Conservation (phyloP, 2,113 vertebrate genomes). For the Fregetta grallaria region DNA sequence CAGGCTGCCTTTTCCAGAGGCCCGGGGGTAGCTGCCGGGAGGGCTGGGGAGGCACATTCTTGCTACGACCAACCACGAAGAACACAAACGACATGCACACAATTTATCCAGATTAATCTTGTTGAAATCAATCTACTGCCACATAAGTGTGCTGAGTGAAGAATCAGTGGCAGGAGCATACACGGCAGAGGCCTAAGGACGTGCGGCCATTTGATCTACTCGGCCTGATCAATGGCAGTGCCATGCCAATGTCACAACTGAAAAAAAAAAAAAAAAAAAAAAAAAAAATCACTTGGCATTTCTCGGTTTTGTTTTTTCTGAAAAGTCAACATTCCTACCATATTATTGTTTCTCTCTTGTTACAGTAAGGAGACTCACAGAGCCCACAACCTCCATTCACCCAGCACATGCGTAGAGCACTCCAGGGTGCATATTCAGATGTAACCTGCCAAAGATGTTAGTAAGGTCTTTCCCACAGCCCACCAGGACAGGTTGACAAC, state of each 20-base stretch:
- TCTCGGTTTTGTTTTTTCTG: neutral
- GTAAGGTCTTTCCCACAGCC: neutral
- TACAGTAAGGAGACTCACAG: neutral
- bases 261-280: neutral
- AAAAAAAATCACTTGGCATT: neutral
- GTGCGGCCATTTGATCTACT: neutral
- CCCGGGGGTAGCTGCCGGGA: neutral
- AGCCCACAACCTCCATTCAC: neutral
- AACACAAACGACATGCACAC: neutral
- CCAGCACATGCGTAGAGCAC: fast-evolving
- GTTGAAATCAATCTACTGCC: neutral
- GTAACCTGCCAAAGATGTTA: neutral
- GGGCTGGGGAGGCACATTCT: neutral
- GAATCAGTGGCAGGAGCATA: neutral
- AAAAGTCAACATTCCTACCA: neutral
- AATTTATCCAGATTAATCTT: neutral
- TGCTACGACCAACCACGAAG: neutral
- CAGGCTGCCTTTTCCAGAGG: neutral
- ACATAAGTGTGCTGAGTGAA: neutral
- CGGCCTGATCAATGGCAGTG: neutral
- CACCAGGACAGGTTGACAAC: neutral
- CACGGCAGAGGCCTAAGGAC: neutral
- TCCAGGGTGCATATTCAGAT: neutral
- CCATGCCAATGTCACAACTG: neutral
- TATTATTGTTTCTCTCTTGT: neutral